These are phyloP conservation scores for Syngnathus acus DNA, from an alignment of 2,797 vertebrate species.

Conservation along the genomic window DNA sequence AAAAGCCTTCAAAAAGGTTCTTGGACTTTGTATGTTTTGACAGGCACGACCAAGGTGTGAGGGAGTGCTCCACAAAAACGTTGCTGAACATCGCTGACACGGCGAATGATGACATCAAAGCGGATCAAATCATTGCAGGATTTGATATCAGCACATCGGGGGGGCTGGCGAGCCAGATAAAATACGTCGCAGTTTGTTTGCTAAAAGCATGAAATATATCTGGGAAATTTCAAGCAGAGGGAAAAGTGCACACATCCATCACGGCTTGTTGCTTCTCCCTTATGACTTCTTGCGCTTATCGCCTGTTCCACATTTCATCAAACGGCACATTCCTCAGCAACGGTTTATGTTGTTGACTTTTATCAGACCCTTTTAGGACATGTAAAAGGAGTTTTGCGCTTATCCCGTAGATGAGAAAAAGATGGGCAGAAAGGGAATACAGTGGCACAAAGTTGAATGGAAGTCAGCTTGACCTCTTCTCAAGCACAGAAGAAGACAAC, in stretches of 20 bases:
- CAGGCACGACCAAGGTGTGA: neutral
- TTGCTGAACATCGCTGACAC: neutral
- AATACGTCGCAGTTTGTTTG: slow-evolving; percentile 4
- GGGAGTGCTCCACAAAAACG: neutral
- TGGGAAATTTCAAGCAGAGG: slow-evolving; percentile 1
- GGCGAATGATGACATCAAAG: slow-evolving; percentile 3
- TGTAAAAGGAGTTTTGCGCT: neutral
- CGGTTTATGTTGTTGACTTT: neutral
- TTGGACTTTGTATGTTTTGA: neutral
- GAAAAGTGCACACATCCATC: neutral
- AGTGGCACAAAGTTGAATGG: neutral
- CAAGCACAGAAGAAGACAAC: too few species aligned
- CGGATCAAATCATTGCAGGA: neutral
- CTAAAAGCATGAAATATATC: slow-evolving; percentile 13
- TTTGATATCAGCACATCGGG: neutral
- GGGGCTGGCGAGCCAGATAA: neutral
- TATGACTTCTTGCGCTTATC: slow-evolving; percentile 5
- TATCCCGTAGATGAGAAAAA: neutral
- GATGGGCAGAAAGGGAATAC: neutral
- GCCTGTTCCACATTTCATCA: slow-evolving; percentile 3
- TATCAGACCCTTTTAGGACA: neutral
- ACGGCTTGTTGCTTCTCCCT: neutral
- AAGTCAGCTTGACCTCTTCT: neutral
- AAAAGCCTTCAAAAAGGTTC: neutral
- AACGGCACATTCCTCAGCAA: slow-evolving; percentile 4